Base-by-base conservation (phyloP, 1,140 invertebrate genomes). In the Rhynchophorus ferrugineus region DNA sequence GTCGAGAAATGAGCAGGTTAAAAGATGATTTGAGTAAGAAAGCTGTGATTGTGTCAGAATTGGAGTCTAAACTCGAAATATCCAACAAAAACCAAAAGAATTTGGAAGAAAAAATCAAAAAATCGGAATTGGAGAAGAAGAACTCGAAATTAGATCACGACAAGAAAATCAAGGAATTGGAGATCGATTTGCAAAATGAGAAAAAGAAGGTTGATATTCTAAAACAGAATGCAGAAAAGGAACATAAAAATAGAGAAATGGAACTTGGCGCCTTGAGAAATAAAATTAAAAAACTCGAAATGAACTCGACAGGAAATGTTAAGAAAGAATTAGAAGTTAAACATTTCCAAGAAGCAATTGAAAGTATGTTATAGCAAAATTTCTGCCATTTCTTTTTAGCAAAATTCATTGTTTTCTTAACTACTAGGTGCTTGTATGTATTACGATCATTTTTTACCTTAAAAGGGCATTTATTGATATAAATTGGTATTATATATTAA, bases 121-220 rank as follows among this genome's bases (percentile, higher is more conserved):
- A 71, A 67, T 41, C 73, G 67, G 68, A 77, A 67, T 61, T 75
- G 59, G 71, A 80, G 65, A 66, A 73, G 60, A 58, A 73, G 57
- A 73, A 77, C 49, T 72, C 75, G 50, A 73, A 72, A 54, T 66
- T 73, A 9, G 69, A 80, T 44, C 74, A 80, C 66, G 74, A 79
- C 63, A 77, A 70, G 49, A 80, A 79, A 65, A 69, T 76, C 19
- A 77, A 76, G 22, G 77, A 81, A 58, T 60, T 82, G 22, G 80
- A 84, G 65, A 75, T 74, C 34, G 77, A 83, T 66, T 63, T 82
- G 37, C 76, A 81, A 79, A 75, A 78, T 48, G 82, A 84, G 64
- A 73, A 73, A 47, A 82, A 81, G 59, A 78, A 77, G 63, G 46
- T 77, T 36, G 81, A 84, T 46, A 65, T 79, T 41, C 69, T 81